phyloP scores from a whole-genome alignment of 2,113 vertebrate genomes.

The Xenus cinereus region DNA sequence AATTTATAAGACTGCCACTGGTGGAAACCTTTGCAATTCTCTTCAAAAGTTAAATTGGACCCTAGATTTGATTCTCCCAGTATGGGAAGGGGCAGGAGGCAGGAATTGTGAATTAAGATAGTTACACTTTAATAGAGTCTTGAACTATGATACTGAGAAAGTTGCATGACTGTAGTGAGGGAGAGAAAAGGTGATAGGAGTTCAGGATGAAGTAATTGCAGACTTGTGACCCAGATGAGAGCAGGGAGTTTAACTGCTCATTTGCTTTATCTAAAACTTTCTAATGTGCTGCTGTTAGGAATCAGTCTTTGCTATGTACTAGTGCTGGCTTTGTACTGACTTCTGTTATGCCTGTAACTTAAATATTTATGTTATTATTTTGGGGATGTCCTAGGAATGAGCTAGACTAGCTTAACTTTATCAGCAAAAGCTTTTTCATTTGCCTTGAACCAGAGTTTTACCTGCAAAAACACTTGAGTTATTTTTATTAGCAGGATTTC shows the following conservation, averaged over 20 bases:
- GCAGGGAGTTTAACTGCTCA: neutral
- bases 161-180: neutral
- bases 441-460: neutral
- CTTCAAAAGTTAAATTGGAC: neutral
- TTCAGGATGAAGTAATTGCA: neutral
- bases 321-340: neutral
- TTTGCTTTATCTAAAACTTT: neutral
- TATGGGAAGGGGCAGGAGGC: neutral
- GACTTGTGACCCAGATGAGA: neutral
- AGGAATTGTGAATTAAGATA: neutral
- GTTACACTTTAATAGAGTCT: neutral
- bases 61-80: neutral
- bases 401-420: neutral
- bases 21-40: neutral
- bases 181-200: neutral
- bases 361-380: neutral
- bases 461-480: neutral
- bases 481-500: neutral
- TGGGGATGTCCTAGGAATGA: neutral
- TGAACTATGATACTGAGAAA: neutral
- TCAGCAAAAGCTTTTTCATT: neutral
- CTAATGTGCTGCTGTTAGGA: neutral
- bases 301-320: neutral
- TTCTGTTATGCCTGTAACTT: neutral
- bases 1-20: neutral